These are phyloP conservation scores for Hypena proboscidalis DNA, from an alignment of 2,888 invertebrate species.

Conservation along the genomic window DNA sequence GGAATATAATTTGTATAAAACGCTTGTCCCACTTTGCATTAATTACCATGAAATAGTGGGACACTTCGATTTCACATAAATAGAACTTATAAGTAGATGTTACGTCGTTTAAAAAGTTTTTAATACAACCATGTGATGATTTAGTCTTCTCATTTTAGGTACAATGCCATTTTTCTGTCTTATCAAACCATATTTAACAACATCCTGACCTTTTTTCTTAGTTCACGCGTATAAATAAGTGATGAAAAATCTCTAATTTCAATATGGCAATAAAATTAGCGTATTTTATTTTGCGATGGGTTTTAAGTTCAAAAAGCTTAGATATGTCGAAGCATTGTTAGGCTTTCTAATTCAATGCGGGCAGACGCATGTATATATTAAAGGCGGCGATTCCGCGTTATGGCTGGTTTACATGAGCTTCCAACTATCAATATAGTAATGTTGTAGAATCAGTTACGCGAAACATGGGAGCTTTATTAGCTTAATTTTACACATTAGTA, in stretches of 20 bases:
- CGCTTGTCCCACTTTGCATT: no score
- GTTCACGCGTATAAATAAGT: conserved; percentile 14
- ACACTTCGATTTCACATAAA: no score
- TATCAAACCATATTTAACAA: conserved; percentile 4
- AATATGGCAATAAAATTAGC: conserved; percentile 11
- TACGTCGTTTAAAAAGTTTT: conserved; percentile 25
- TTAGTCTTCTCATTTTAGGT: conserved; percentile 18
- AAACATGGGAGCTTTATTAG: no score
- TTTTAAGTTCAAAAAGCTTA: conserved; percentile 19
- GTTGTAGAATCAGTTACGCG: neutral
- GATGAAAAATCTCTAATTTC: conserved; percentile 11
- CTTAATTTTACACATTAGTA: no score
- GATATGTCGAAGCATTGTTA: conserved; percentile 33
- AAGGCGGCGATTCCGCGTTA: conserved; percentile 8
- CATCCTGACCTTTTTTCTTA: conserved; percentile 7
- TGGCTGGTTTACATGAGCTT: no score
- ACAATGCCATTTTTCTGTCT: no score
- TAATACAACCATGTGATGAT: conserved; percentile 42
- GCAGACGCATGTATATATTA: conserved; percentile 29
- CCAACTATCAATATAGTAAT: conserved; percentile 1
- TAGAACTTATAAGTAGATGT: no score
- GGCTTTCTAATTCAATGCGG: conserved; percentile 33
- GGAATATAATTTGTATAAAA: no score
- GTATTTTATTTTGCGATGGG: conserved; percentile 12
- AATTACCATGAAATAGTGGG: no score